Percentiles rank a stretch among this genome's conserved stretches.
These are phyloP conservation scores for Augochlorella aurata DNA, from an alignment of 2,888 invertebrate species.

Conservation along the genomic window DNA sequence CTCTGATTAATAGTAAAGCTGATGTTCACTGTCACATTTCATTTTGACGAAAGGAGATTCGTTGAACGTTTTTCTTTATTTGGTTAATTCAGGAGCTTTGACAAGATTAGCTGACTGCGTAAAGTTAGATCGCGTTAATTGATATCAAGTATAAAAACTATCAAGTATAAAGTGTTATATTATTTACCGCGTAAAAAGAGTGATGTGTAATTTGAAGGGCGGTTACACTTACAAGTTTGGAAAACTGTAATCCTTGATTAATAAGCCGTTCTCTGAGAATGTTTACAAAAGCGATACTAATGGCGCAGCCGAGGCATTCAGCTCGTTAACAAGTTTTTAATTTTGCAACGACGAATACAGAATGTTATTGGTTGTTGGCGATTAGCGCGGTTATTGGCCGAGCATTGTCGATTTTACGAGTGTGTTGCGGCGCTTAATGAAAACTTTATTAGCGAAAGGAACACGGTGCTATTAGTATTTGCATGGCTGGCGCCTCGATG, in stretches of 20 bases:
- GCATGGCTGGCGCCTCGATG: conserved; percentile 15
- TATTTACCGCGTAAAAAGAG: no score
- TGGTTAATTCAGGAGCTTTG: no score
- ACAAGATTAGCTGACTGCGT: no score
- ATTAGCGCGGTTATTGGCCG: not conserved
- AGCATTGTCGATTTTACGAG: conserved; percentile 18
- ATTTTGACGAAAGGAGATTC: no score
- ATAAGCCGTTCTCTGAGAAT: conserved; percentile 22
- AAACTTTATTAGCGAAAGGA: conserved; percentile 41
- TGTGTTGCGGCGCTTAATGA: conserved; percentile 24
- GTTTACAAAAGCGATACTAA: not conserved
- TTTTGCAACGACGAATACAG: not conserved
- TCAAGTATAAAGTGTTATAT: no score
- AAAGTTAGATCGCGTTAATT: no score
- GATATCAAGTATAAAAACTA: no score
- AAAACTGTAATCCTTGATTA: conserved; percentile 30
- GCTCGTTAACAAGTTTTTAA: conserved; percentile 14
- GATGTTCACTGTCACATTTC: no score
- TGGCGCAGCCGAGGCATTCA: not conserved
- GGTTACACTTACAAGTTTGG: conserved; percentile 17
- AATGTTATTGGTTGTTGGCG: not conserved
- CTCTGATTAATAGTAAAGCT: no score
- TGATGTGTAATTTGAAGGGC: no score
- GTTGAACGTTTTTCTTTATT: no score
- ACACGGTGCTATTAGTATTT: conserved; percentile 11